Evolutionary conservation across 2,113 vertebrate genomes (phyloP), one percentile per base, ranked within the genome.

Genomic region (Heptranchias perlo): DNA sequence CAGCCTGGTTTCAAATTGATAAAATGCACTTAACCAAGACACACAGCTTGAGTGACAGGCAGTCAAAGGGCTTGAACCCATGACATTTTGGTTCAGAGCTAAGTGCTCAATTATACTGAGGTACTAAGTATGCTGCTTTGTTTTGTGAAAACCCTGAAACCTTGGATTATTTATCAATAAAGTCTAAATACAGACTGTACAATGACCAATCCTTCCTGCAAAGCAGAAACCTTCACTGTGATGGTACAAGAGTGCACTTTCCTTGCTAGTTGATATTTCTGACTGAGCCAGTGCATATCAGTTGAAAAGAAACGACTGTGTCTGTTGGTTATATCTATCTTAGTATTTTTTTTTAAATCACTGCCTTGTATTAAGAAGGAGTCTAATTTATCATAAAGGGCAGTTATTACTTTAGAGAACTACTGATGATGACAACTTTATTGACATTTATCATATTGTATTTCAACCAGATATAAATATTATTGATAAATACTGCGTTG

Each of bases 21-120:
- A 69, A 69, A 69, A 49, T 69, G 65, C 39, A 28, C 0, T 49
- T 65, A 67, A 95, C 64, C 64, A 69, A 69, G 39, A 49, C 93
- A 95, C 0, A 49, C 39, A 25, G 52, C 65, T 67, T 95, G 93
- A 95, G 64, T 95, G 93, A 69, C 61, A 47, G 47, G n/a, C 93
- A 95, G 39, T 49, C 62, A 65, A 67, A 49, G 93, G 93, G 44
- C 62, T 31, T 69, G 93, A 95, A 95, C 62, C 39, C 0, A 23
- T 69, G 93, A 95, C 93, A 95, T 95, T 69, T 49, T 31, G 5
- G 21, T 49, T 95, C 62, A 69, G 93, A 69, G 64, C 93, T 95
- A 95, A 95, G 39, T 95, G 93, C 64, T 95, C 93, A 69, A 95
- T 95, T 95, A 67, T 95, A 28, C 11, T 95, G 35, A 64, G 64